These are phyloP conservation scores for Brotogeris chrysoptera DNA, from an alignment of 2,797 vertebrate species.

Conservation along the genomic window DNA sequence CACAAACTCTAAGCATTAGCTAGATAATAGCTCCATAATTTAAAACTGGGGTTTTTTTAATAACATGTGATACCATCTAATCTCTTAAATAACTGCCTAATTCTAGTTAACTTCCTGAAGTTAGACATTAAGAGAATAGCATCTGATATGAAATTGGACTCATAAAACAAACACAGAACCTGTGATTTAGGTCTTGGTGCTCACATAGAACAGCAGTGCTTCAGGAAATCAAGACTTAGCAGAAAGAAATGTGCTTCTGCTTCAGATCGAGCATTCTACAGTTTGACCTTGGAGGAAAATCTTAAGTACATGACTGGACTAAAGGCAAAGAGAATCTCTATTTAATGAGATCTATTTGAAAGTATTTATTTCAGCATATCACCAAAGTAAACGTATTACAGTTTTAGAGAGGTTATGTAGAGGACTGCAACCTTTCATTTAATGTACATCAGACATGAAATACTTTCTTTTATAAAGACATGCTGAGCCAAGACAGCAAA, in stretches of 20 bases:
- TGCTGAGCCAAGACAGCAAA: background rate
- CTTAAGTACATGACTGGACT: background rate
- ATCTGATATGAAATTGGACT: constrained; percentile 14
- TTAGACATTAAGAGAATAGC: background rate
- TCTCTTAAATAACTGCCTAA: background rate
- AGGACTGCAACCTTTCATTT: background rate
- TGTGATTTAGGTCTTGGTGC: background rate
- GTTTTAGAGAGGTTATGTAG: background rate
- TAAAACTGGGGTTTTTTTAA: background rate
- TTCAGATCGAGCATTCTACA: background rate
- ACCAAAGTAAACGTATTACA: background rate
- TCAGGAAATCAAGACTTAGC: background rate
- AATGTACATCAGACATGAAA: background rate
- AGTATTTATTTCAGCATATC: constrained; percentile 1
- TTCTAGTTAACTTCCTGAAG: constrained; percentile 2
- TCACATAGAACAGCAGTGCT: background rate
- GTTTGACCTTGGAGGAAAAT: constrained; percentile 34
- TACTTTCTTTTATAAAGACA: background rate
- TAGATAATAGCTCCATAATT: background rate
- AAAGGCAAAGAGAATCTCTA: background rate
- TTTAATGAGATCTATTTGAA: constrained; percentile 15
- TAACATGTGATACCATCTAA: constrained; percentile 23
- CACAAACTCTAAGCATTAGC: background rate
- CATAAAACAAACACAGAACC: background rate
- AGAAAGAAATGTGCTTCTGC: background rate